Evolutionary conservation across 2,888 invertebrate genomes (phyloP).

Genomic region (Orchestes rusci): DNA sequence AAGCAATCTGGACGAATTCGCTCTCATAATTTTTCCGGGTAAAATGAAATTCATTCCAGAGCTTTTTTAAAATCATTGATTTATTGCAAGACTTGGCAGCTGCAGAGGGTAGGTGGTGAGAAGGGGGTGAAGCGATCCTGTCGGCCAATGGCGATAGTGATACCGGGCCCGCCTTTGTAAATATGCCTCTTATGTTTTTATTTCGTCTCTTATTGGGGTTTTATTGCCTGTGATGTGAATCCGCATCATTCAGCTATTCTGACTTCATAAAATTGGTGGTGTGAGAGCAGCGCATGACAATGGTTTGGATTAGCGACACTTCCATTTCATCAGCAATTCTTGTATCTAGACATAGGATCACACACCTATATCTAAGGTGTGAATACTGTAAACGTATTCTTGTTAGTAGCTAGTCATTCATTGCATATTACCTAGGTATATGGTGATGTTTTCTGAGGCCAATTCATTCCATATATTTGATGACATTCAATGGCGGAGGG

Average conservation of each 20-base stretch:
- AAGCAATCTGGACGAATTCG: neutral
- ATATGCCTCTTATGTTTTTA: conserved; percentile 38
- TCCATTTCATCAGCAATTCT: too few species aligned
- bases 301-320: too few species aligned
- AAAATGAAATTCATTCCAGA: conserved; percentile 35
- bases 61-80: conserved; percentile 35
- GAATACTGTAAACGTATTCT: too few species aligned
- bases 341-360: too few species aligned
- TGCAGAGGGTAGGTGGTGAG: conserved; percentile 15
- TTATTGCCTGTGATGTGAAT: conserved; percentile 25
- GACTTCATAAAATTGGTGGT: neutral
- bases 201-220: conserved; percentile 36
- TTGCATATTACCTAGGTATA: too few species aligned
- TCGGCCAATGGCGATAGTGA: conserved; percentile 24
- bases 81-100: conserved; percentile 29
- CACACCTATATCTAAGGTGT: too few species aligned
- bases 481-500: too few species aligned
- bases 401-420: too few species aligned
- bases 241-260: conserved; percentile 13
- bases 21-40: conserved; percentile 19
- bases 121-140: conserved; percentile 5
- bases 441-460: too few species aligned
- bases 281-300: too few species aligned
- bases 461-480: too few species aligned
- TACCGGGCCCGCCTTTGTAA: conserved; percentile 31